These are phyloP conservation scores for Ptilorrhoa leucosticta DNA, from an alignment of 2,113 vertebrate genomes.

Conservation along the genomic window DNA sequence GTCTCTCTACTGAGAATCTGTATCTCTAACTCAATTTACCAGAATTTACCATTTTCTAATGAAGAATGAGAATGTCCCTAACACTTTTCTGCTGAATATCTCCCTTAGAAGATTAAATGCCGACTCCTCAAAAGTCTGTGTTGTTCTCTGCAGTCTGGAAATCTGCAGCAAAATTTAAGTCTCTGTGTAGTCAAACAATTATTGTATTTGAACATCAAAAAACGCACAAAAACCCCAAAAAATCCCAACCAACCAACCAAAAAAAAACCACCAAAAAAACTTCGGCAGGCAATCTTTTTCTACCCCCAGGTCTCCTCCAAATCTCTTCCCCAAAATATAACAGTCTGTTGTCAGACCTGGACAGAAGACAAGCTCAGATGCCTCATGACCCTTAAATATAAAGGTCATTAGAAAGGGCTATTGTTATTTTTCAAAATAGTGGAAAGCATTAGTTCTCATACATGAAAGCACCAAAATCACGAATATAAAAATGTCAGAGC, in stretches of 20 bases:
- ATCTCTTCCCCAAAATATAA: not conserved
- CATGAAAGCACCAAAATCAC: not conserved
- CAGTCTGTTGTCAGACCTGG: not conserved
- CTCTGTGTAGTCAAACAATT: not conserved
- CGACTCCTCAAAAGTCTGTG: not conserved
- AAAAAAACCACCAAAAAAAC: not conserved
- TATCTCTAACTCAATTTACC: not conserved
- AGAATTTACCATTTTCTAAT: not conserved
- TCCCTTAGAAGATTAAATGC: not conserved
- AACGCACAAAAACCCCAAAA: accelerated
- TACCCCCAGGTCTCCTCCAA: not conserved
- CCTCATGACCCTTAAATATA: not conserved
- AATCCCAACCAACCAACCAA: not conserved
- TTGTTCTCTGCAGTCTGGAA: not conserved
- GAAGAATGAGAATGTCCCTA: not conserved
- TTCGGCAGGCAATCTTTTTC: not conserved
- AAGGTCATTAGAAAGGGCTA: not conserved
- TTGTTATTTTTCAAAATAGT: not conserved
- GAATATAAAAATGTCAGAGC: not conserved
- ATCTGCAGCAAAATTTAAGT: not conserved
- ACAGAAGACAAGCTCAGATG: not conserved
- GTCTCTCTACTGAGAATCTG: no score
- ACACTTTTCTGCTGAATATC: not conserved
- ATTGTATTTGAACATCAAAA: not conserved
- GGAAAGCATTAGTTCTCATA: not conserved